Conservation (phyloP, 2,888 invertebrate genomes). For the Epsilonema sp. region DNA sequence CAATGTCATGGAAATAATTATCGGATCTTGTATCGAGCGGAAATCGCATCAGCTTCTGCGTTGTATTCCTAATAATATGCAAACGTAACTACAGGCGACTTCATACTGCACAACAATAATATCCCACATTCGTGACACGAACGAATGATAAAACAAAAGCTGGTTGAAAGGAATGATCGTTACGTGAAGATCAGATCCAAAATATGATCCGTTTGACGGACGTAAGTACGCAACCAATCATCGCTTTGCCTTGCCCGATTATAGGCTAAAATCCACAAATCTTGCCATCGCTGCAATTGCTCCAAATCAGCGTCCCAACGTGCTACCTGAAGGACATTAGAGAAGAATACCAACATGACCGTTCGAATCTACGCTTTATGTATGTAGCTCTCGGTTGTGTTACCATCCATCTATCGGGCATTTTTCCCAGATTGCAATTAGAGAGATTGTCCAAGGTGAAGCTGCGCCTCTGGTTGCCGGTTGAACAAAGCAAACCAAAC, state of each 20-base stretch:
- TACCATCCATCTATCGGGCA: slow-evolving; percentile 5
- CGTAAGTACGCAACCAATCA: slow-evolving; percentile 5
- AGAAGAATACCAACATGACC: too few species aligned
- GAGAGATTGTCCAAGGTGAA: neutral
- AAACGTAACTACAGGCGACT: too few species aligned
- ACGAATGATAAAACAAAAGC: too few species aligned
- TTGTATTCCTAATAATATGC: too few species aligned
- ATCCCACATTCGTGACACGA: too few species aligned
- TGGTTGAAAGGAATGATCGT: too few species aligned
- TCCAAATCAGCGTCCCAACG: neutral
- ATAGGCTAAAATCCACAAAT: slow-evolving; percentile 3
- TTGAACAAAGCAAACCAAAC: slow-evolving; percentile 1
- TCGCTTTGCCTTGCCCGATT: neutral
- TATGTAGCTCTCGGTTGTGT: too few species aligned
- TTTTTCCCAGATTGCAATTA: slow-evolving; percentile 3
- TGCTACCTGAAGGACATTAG: neutral
- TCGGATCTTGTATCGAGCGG: too few species aligned
- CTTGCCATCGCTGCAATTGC: slow-evolving; percentile 2
- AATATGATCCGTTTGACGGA: neutral
- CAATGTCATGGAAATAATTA: too few species aligned
- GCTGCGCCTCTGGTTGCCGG: neutral
- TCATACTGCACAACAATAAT: too few species aligned
- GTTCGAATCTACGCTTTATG: too few species aligned
- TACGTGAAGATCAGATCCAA: slow-evolving; percentile 5
- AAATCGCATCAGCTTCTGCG: too few species aligned